Base-by-base conservation (phyloP, 2,888 invertebrate species). In the Epinotia bilunana region DNA sequence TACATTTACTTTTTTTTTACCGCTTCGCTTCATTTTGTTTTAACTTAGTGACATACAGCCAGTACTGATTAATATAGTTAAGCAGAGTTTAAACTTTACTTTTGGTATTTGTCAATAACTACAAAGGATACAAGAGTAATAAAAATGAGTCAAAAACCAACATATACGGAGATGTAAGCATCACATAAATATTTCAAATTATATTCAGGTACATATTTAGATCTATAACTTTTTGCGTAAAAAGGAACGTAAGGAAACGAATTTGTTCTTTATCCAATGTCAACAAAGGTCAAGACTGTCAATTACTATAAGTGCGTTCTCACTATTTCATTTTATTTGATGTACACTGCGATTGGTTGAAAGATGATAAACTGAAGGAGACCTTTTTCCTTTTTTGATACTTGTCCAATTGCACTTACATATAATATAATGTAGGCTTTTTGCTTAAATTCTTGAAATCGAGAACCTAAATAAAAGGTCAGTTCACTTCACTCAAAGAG, bases 261-360 rank as follows among this genome's bases (percentile, higher is more conserved):
- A 69, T 53, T 70, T 39, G 16, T 55, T 18, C 55, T 28, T 64
- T 73, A 78, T 80, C 80, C 84, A 86, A 85, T 83, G 84, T 85
- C 85, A 85, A 28, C 73, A 83, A 79, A 81, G 86, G 86, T 85
- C 85, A 83, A 58, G 61, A 58, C 67, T 76, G 76, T 64, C 72
- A 76, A 49, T 72, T 28, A 20, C 9, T 70, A 75, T 73, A 4
- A 77, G 79, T 70, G 62, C 76, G 81, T 79, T 83, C 70, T 79
- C 74, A 3, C 53, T 63, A 58, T 3, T 18, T 18, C 55, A 20
- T 13, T 72, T 73, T 43, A 53, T 16, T 5, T 49, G 46, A 20
- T 39, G 39, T 62, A 53, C n/a, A 13, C 23, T 57, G 2, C 76
- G 53, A 81, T 83, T 83, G 82, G 82, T 63, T 46, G 7, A 77